Percentiles rank a stretch among this genome's conserved stretches.
Conservation (phyloP, 2,113 vertebrate species). For the Etia nguti region DNA sequence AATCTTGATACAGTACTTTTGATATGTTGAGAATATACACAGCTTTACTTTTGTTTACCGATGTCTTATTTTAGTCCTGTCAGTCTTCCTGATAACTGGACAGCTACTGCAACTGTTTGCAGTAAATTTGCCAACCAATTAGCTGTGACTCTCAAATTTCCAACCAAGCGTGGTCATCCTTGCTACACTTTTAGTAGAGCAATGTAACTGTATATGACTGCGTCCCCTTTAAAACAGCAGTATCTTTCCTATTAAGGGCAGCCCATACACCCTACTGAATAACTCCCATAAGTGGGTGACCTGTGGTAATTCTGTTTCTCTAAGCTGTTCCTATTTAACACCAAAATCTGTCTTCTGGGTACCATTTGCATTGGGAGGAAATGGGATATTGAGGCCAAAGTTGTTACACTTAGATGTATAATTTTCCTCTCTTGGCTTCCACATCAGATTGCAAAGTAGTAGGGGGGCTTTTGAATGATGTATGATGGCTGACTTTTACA, state of each 20-base stretch:
- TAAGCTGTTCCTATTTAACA: background rate
- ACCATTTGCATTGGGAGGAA: background rate
- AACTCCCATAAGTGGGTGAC: constrained; percentile 1
- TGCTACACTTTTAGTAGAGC: background rate
- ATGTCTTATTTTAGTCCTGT: background rate
- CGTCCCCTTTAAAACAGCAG: background rate
- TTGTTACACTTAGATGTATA: background rate
- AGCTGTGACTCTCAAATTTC: background rate
- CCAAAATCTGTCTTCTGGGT: background rate
- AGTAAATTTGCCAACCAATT: constrained; percentile 34
- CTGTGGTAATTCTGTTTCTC: background rate
- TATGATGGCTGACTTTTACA: background rate
- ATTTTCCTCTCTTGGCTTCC: background rate
- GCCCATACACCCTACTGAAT: background rate
- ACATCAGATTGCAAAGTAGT: background rate
- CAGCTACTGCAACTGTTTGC: background rate
- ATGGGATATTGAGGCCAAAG: background rate
- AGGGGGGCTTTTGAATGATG: background rate
- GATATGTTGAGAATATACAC: background rate
- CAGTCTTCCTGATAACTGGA: background rate
- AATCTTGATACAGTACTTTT: background rate
- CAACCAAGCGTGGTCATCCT: background rate
- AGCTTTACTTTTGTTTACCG: background rate
- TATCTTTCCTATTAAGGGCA: background rate
- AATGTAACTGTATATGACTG: background rate